Evolutionary conservation across 2,797 vertebrate genomes (phyloP), one percentile per base, ranked within the genome.

Genomic region (Gallinago stenura): DNA sequence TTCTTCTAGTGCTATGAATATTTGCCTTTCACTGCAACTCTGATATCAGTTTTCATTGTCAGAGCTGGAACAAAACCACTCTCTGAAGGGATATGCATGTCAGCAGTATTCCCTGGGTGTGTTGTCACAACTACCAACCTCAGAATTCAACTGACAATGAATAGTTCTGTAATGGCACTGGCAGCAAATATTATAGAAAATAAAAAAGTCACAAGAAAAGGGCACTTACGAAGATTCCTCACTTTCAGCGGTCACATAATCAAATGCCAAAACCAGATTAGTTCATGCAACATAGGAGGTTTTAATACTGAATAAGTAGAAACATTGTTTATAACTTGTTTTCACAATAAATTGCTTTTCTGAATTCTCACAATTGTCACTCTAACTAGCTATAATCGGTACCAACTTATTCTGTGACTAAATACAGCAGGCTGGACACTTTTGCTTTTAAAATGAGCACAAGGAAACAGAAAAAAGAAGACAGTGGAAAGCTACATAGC

Each of bases 21-120:
- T 94, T 82, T 85, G 37, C 35, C 88, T 93, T 95, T 89, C 80
- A 93, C 72, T 66, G 60, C 65, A 72, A 54, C 82, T 75, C 73
- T 89, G 85, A 69, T 65, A 93, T 7, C 53, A 89, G 65, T 88
- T 96, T 86, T 81, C 76, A 87, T 83, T 92, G 91, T 90, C 82
- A 87, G 57, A 75, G 57, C 65, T 75, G 46, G 81, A 96, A 94
- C 85, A 96, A 88, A 96, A 92, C 64, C 24, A 20, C 57, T 71
- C 72, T 93, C 92, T 91, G 75, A 95, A 81, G 69, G 54, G 69
- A 53, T 58, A 56, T 45, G 41, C 46, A 61, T 75, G 50, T 81
- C 82, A 94, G 79, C 82, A 92, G 45, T 64, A 91, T 54, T 91
- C 79, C 76, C 76, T 58, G 31, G 37, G 57, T 8, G 2, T 26